Evolutionary conservation across 2,888 invertebrate species (phyloP), one percentile per base, ranked within the genome.

Genomic region (Polietes domitor): DNA sequence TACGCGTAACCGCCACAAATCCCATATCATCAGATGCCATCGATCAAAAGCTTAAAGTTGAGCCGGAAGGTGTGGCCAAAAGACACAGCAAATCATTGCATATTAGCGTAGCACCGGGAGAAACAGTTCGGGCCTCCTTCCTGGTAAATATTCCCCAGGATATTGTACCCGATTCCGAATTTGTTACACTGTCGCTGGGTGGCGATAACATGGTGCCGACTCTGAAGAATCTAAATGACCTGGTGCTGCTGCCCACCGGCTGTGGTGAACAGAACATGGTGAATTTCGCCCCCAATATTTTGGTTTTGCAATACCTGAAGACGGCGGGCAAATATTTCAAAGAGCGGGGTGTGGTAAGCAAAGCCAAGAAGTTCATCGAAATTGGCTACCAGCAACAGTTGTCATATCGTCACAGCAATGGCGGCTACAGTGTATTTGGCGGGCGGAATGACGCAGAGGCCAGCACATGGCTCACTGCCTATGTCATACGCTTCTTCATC

Each of bases 381-480:
- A 85, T 90, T 94, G 96, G 96, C 5, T 96, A 96, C 88, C 96
- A 96, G 88, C 93, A 95, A 9, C 95, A 96, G 88, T 91, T 96
- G 79, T 95, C 94, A 80, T 96, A 96, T 90, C 93, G 94, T 53
- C 96, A 95, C 87, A 92, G 93, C 0, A 94, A 95, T 70, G 96
- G 96, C 0, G 96, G 96, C 0, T 96, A 96, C 92, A 96, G 96
- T 41, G 96, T 96, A 0, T 96, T 96, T 88, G 96, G 96, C 0
- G 28, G 41, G 6, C 92, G 94, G 0, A 2, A 93, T 0, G 95
- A 95, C 88, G 88, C 92, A 0, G 90, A 93, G 0, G 95, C 96
- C 0, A 97, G 96, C 37, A 94, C 94, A 0, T 96, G 96, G 96
- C 92, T 98, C 82, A 97, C 97, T 1, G 97, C 97, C 0, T 97